Percentiles rank a stretch among this genome's conserved stretches.
Evolutionary conservation across 2,797 vertebrate species (phyloP).

Genomic region (Loriculus beryllinus): DNA sequence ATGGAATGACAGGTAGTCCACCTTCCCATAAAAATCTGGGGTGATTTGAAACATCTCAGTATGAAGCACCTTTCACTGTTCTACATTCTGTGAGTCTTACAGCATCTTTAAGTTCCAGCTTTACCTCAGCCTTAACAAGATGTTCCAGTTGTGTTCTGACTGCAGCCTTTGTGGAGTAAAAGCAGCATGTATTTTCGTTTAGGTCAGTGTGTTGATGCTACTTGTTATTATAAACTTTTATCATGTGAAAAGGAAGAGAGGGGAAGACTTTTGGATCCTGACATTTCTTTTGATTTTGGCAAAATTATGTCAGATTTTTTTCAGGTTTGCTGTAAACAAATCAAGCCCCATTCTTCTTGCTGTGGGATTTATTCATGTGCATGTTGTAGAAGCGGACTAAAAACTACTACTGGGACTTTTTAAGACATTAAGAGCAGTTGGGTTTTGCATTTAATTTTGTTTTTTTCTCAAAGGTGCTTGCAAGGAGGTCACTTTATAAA

Average conservation of each 20-base stretch:
- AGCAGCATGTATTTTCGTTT: background rate
- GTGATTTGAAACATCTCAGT: background rate
- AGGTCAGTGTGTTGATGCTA: background rate
- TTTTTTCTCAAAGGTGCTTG: background rate
- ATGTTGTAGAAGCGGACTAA: background rate
- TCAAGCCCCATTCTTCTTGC: background rate
- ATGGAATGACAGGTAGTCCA: background rate
- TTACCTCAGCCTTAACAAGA: background rate
- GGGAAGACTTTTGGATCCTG: background rate
- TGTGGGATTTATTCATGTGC: background rate
- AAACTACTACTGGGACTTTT: background rate
- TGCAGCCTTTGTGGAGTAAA: background rate
- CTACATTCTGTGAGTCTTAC: background rate
- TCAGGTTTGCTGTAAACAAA: background rate
- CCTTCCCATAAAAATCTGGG: background rate
- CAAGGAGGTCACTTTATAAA: background rate
- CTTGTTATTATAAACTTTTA: background rate
- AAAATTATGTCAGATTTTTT: background rate
- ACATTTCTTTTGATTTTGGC: background rate
- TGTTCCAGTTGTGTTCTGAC: background rate
- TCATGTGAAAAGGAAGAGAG: background rate
- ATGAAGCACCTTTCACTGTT: background rate
- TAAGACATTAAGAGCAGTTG: background rate
- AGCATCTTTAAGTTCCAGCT: background rate
- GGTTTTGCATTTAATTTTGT: background rate